Evolutionary conservation across 2,888 invertebrate genomes (phyloP).

Genomic region (Drosophila gaucha): DNA sequence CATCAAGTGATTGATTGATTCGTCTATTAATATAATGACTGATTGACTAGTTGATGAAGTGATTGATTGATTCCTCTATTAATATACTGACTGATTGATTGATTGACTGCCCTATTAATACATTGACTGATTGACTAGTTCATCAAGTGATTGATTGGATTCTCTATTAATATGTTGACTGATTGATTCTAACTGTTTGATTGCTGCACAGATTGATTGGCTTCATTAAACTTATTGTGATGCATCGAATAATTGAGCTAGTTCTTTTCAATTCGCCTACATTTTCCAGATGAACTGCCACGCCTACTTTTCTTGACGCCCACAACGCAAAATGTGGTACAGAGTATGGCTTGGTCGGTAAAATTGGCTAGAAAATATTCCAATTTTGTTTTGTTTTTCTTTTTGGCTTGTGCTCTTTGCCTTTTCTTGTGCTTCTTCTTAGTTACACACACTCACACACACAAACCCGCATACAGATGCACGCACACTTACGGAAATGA

Average conservation of each 20-base stretch:
- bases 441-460: constrained; percentile 15
- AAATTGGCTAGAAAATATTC: background rate
- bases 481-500: constrained; percentile 50
- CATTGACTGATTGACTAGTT: background rate
- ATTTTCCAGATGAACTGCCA: no score
- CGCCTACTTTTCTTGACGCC: no score
- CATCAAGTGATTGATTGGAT: background rate
- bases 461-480: constrained; percentile 7
- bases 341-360: constrained; percentile 4
- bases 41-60: background rate
- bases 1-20: background rate
- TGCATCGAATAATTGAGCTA: background rate
- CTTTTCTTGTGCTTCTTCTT: constrained; percentile 16
- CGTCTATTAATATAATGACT: background rate
- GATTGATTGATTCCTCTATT: no score
- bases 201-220: background rate
- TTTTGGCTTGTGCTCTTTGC: constrained; percentile 5
- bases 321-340: background rate
- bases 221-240: no score
- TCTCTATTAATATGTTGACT: no score
- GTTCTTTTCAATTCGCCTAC: no score
- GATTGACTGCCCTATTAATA: background rate
- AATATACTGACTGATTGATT: background rate
- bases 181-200: background rate
- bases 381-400: background rate